Evolutionary conservation across 2,888 invertebrate species (phyloP), one percentile per base, ranked within the genome.

Genomic region (Pristionchus maxplancki): DNA sequence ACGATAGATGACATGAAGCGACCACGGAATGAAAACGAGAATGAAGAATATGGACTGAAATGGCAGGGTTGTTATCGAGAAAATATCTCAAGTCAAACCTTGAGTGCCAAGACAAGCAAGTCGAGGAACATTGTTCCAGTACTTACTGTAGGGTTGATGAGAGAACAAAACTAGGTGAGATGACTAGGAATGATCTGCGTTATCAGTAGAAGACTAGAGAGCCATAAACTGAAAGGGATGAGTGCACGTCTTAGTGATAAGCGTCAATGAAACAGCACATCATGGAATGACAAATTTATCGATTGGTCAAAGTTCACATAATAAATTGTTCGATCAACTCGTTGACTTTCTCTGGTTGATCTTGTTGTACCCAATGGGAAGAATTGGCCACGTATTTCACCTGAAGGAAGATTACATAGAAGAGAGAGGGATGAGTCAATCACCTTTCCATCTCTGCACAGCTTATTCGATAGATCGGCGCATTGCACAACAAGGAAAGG

Each of bases 311-410:
- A 67, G 67, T 67, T 67, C 13, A 34, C 24, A 31, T 34, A 20
- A 93, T 89, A 88, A 93, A 93, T 31, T 90, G 88, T 15, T 89
- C 89, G 58, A 93, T 93, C 71, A 87, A 81, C 50, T 89, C 53
- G 84, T 93, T 93, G 13, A 93, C 93, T 15, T 88, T 94, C 13
- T 96, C 95, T 0, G 97, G 96, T 89, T 96, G 95, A 94, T 97
- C 97, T 95, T 97, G 96, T 92, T 97, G 97, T 0, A 97, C 97
- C 95, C 96, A 97, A 95, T 97, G 97, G 34, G 96, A 96, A 8
- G 96, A n/a, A 11, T 58, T 40, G 17, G 88, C 6, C 17, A 88
- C 28, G 62, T 58, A 88, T 37, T 64, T 81, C 20, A 87, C 50
- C 87, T 87, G 87, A 17, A 34, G 28, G 8, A 37, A 20, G 31